phyloP scores from a whole-genome alignment of 37 sponge, comb jelly and placozoan genomes.

The Eunapius fragilis region DNA sequence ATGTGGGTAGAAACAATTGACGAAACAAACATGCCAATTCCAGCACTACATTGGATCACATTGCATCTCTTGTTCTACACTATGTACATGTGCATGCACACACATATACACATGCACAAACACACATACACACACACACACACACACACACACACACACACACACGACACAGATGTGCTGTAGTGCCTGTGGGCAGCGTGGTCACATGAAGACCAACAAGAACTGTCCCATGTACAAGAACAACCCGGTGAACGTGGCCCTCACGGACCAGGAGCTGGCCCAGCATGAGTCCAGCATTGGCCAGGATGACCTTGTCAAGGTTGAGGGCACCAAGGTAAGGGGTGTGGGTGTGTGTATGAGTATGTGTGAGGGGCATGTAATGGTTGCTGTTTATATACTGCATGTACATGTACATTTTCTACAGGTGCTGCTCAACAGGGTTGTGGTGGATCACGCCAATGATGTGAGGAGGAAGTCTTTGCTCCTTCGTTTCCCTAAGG shows the following conservation, averaged over 20 bases:
- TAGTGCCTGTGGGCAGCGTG: slow-evolving; percentile 96
- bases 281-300: slow-evolving; percentile 52
- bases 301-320: slow-evolving; percentile 87
- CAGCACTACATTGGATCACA: no score
- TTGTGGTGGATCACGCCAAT: slow-evolving; percentile 58
- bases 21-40: no score
- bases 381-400: neutral
- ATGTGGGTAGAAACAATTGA: no score
- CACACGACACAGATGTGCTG: slow-evolving; percentile 40
- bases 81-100: no score
- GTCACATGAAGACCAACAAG: slow-evolving; percentile 99
- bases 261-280: slow-evolving; percentile 77
- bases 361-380: neutral
- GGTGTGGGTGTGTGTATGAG: no score
- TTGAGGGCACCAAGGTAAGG: slow-evolving; percentile 97
- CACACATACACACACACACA: no score
- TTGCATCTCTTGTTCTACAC: no score
- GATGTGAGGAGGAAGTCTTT: slow-evolving; percentile 79
- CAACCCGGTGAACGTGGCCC: slow-evolving; percentile 60
- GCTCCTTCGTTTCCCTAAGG: slow-evolving; percentile 79
- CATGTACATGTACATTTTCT: neutral
- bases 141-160: no score
- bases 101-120: no score
- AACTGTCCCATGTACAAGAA: slow-evolving; percentile 95
- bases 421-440: slow-evolving; percentile 47